Percentiles rank a stretch among this genome's conserved stretches.
These are phyloP conservation scores for Corythoichthys haematopterus DNA, from an alignment of 2,113 vertebrate genomes.

Conservation along the genomic window DNA sequence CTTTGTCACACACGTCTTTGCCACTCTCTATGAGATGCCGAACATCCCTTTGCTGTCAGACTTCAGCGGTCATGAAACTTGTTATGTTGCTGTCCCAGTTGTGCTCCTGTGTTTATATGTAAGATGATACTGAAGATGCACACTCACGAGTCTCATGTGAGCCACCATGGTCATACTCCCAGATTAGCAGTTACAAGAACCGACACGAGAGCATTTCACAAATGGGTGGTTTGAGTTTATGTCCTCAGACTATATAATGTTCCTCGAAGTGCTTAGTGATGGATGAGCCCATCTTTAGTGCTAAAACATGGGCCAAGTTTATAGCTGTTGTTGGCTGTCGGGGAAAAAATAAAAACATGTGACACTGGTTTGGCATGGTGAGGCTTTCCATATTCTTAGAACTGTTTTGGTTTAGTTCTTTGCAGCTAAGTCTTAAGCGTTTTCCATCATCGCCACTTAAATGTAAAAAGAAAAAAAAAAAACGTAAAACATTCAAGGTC, in stretches of 20 bases:
- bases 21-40: not conserved
- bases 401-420: not conserved
- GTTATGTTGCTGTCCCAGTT: slow-evolving; percentile 28
- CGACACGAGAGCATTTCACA: slow-evolving; percentile 48
- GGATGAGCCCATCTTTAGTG: slow-evolving; percentile 34
- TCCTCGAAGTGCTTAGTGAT: slow-evolving; percentile 43
- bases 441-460: not conserved
- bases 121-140: slow-evolving; percentile 50
- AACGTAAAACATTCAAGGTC: not conserved
- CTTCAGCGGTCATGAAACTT: slow-evolving; percentile 23
- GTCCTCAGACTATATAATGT: slow-evolving; percentile 44
- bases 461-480: not conserved
- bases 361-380: slow-evolving; percentile 15
- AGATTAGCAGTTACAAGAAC: slow-evolving; percentile 65
- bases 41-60: not conserved
- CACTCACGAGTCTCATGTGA: slow-evolving; percentile 39
- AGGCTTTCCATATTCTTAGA: slow-evolving; percentile 6
- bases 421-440: not conserved
- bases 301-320: slow-evolving; percentile 22
- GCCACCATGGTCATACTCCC: slow-evolving; percentile 52
- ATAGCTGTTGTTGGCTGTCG: slow-evolving; percentile 27
- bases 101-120: slow-evolving; percentile 58
- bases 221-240: slow-evolving; percentile 44
- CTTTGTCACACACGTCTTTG: slow-evolving; percentile 4
- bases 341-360: slow-evolving; percentile 15